Percentiles rank a stretch among this genome's conserved stretches.
Evolutionary conservation across 2,113 vertebrate species (phyloP).

Genomic region (Sisor rabdophorus): DNA sequence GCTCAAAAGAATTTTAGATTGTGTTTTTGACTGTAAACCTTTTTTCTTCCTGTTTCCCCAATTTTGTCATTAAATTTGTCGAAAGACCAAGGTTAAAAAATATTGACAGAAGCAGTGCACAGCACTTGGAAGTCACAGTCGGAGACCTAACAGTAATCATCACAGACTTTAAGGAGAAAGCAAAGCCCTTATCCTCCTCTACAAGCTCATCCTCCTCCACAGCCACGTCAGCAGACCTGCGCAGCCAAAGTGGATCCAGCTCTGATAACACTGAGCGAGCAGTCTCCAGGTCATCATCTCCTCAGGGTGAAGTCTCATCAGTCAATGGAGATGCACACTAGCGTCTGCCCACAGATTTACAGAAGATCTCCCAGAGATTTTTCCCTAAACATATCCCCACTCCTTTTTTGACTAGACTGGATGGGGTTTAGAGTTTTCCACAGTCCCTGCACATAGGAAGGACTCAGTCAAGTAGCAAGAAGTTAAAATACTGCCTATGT

Average conservation of each 20-base stretch:
- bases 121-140: slow-evolving; percentile 98
- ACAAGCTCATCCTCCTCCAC: slow-evolving; percentile 75
- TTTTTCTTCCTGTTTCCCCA: background rate
- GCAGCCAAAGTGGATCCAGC: slow-evolving; percentile 95
- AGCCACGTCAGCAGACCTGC: slow-evolving; percentile 83
- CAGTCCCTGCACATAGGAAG: slow-evolving; percentile 29
- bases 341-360: background rate
- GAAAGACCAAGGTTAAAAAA: slow-evolving; percentile 98
- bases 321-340: slow-evolving; percentile 95
- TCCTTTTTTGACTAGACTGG: slow-evolving; percentile 28
- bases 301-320: slow-evolving; percentile 86
- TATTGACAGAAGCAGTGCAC: slow-evolving; percentile 96
- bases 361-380: slow-evolving; percentile 11
- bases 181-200: slow-evolving; percentile 78
- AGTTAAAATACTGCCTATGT: slow-evolving; percentile 9
- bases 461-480: background rate
- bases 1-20: background rate
- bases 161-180: slow-evolving; percentile 99
- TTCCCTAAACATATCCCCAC: slow-evolving; percentile 10
- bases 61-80: background rate
- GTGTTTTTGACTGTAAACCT: background rate
- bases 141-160: slow-evolving; percentile 99
- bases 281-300: slow-evolving; percentile 90
- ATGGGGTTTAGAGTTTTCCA: slow-evolving; percentile 21
- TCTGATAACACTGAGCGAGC: slow-evolving; percentile 92